phyloP scores from a whole-genome alignment of 2,113 vertebrate species.

The Aegotheles bennettii region DNA sequence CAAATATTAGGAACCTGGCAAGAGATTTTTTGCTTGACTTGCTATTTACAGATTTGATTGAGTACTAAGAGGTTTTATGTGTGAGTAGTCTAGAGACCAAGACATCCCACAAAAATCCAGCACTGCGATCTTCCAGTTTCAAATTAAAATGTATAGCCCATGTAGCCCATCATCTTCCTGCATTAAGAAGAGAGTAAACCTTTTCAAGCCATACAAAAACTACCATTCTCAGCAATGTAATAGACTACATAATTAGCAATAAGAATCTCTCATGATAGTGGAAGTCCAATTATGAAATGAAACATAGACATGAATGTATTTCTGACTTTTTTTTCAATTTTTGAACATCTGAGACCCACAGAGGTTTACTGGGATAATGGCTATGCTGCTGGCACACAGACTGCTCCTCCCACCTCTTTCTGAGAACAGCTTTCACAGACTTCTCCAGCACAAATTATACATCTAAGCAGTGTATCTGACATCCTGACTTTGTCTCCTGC shows the following conservation, averaged over 20 bases:
- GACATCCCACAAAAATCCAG: not conserved
- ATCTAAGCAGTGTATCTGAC: not conserved
- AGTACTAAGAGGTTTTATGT: not conserved
- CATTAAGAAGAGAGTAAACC: not conserved
- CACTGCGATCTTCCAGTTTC: conserved; percentile 3
- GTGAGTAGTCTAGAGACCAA: conserved; percentile 24
- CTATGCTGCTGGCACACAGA: not conserved
- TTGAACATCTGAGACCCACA: not conserved
- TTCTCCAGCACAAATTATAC: not conserved
- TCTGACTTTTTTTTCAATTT: not conserved
- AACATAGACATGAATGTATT: not conserved
- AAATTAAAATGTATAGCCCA: not conserved
- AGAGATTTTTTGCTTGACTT: conserved; percentile 44
- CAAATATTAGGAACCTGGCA: conserved; percentile 57
- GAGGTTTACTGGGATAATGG: not conserved
- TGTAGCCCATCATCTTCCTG: not conserved
- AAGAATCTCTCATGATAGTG: not conserved
- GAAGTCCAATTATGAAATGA: not conserved
- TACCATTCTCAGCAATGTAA: not conserved
- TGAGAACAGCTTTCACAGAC: not conserved
- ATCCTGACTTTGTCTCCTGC: not conserved
- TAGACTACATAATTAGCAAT: not conserved
- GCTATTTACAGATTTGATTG: conserved; percentile 66
- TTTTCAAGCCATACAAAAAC: conserved; percentile 5
- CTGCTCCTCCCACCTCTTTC: not conserved